Evolutionary conservation across 2,888 invertebrate genomes (phyloP).

Genomic region (Hirtodrosophila alboralis): DNA sequence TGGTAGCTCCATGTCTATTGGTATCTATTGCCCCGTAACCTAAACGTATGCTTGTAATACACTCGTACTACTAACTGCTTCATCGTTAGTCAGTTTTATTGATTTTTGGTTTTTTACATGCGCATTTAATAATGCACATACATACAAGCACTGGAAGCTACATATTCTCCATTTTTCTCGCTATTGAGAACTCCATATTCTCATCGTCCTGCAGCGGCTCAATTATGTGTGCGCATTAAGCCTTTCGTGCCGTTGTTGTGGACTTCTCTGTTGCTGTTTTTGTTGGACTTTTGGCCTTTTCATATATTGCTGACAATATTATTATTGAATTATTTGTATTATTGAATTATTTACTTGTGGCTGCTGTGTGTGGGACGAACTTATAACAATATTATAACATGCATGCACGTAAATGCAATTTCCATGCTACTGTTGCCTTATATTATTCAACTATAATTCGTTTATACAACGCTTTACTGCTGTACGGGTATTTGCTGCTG

Average conservation of each 20-base stretch:
- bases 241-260: constrained; percentile 32
- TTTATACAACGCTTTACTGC: constrained; percentile 52
- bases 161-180: constrained; percentile 1
- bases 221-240: constrained; percentile 71
- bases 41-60: constrained; percentile 33
- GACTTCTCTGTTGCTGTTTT: constrained; percentile 1
- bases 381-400: constrained; percentile 40
- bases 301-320: constrained; percentile 60
- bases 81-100: constrained; percentile 68
- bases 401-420: constrained; percentile 40
- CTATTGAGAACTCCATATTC: not conserved
- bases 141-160: too few species aligned
- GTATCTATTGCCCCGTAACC: constrained; percentile 53
- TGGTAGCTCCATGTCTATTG: constrained; percentile 51
- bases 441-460: constrained; percentile 72
- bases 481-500: constrained; percentile 23
- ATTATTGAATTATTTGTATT: constrained; percentile 75
- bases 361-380: too few species aligned
- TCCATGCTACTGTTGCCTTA: constrained; percentile 43
- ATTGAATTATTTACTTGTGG: constrained; percentile 69
- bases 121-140: constrained; percentile 41
- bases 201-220: constrained; percentile 34
- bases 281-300: constrained; percentile 37
- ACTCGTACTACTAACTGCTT: constrained; percentile 6
- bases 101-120: constrained; percentile 61